Base-by-base conservation (phyloP, 2,888 invertebrate species). In the Baronia brevicornis region DNA sequence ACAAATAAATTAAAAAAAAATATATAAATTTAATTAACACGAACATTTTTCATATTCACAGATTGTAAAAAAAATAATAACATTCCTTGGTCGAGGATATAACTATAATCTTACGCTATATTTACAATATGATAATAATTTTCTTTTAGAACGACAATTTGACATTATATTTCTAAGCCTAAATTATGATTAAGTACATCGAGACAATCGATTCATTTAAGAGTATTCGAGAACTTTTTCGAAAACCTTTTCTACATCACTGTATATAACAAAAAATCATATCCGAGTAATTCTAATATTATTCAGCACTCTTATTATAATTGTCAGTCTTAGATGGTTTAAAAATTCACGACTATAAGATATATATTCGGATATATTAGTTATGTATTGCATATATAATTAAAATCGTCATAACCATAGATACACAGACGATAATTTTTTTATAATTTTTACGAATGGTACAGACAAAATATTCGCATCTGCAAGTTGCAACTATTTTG, bases 251-350 rank as follows among this genome's bases (percentile, higher is more conserved):
- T 14, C 3, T 5, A 13, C 1, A 28, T 4, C 6, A 21, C 8
- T 9, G 6, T 13, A 1, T n/a, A 3, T 5, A n/a, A 42, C 40
- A 42, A 40, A 29, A 41, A n/a, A n/a, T n/a, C n/a, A n/a, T n/a
- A n/a, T n/a, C n/a, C n/a, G n/a, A 44, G 38, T 41, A 40, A 39
- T 48, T 44, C 29, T n/a, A n/a, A n/a, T n/a, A n/a, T n/a, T n/a
- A n/a, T n/a, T n/a, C n/a, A n/a, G n/a, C n/a, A n/a, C n/a, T n/a
- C n/a, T n/a, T n/a, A n/a, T n/a, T n/a, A n/a, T n/a, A n/a, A n/a
- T n/a, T 40, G 43, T 60, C 60, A 60, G 60, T 60, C 60, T 58
- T 57, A 30, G 38, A 40, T 40, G 39, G 41, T 46, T 17, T 27
- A 17, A 13, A 5, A 7, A 3, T 7, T 4, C 8, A 19, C 19